Evolutionary conservation across 2,113 vertebrate species (phyloP).

Genomic region (Vidua chalybeata): DNA sequence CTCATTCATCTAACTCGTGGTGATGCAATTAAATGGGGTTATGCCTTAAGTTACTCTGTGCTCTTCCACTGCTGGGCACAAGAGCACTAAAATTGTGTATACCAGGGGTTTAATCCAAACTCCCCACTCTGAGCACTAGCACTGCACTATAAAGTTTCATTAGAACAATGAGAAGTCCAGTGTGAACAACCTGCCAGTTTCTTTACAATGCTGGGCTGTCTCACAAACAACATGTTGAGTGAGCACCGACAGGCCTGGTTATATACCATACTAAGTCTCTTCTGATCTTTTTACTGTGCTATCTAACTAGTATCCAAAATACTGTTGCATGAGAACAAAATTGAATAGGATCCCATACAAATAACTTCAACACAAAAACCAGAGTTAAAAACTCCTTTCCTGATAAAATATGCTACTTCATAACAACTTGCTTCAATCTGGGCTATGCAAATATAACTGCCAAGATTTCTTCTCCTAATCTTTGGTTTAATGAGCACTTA

Average conservation of each 20-base stretch:
- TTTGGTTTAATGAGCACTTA: constrained; percentile 11
- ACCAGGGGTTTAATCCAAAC: neutral
- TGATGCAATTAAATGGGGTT: neutral
- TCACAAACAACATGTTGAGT: neutral
- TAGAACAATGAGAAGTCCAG: neutral
- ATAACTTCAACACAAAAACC: neutral
- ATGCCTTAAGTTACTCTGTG: neutral
- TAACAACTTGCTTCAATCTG: neutral
- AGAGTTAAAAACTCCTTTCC: neutral
- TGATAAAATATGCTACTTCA: neutral
- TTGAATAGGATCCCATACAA: neutral
- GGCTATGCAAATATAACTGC: neutral
- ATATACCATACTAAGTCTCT: neutral
- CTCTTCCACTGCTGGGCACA: neutral
- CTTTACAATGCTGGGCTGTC: neutral
- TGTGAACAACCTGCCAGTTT: constrained; percentile 11
- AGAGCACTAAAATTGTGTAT: neutral
- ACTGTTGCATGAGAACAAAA: neutral
- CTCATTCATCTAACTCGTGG: neutral
- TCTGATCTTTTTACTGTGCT: neutral
- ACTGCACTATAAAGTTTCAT: neutral
- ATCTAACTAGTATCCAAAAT: neutral
- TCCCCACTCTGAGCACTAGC: neutral
- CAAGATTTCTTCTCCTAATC: neutral
- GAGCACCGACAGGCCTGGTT: neutral